These are phyloP conservation scores for Caenorhabditis japonica DNA, from an alignment of 2,888 invertebrate species.

Conservation along the genomic window DNA sequence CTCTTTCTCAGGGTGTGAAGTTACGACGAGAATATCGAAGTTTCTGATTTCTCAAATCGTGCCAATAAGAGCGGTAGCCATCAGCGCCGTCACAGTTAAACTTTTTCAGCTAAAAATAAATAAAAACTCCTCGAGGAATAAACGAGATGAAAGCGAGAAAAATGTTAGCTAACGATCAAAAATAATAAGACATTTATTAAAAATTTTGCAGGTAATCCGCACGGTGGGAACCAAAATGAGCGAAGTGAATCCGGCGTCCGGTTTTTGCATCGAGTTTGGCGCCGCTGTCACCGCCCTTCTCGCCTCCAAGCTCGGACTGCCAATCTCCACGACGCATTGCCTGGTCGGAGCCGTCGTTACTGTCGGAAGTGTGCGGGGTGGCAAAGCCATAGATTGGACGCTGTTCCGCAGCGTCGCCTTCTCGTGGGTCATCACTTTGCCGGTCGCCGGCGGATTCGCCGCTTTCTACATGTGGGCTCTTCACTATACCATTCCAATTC, in stretches of 20 bases:
- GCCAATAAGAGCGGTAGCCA: too few relatives aligned
- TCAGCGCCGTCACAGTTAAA: too few relatives aligned
- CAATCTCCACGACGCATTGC: slow-evolving; percentile 97
- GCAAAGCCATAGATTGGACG: slow-evolving; percentile 80
- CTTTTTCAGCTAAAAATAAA: too few relatives aligned
- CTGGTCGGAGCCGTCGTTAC: slow-evolving; percentile 97
- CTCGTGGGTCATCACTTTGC: slow-evolving; percentile 96
- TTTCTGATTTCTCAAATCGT: too few relatives aligned
- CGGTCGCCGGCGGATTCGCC: slow-evolving; percentile 80
- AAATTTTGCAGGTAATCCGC: slow-evolving; percentile 85
- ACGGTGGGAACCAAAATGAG: slow-evolving; percentile 97
- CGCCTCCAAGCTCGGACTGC: slow-evolving; percentile 95
- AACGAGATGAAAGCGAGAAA: neutral
- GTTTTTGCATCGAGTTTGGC: slow-evolving; percentile 95
- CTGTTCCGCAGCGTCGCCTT: slow-evolving; percentile 88
- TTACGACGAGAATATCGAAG: too few relatives aligned
- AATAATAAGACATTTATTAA: neutral
- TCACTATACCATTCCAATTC: slow-evolving; percentile 33
- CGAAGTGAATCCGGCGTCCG: slow-evolving; percentile 95
- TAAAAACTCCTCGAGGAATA: too few relatives aligned
- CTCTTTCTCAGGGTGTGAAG: too few relatives aligned
- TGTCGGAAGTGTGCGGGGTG: slow-evolving; percentile 87
- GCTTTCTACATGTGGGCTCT: slow-evolving; percentile 52
- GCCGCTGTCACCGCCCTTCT: slow-evolving; percentile 94
- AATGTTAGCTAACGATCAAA: too few relatives aligned